Base-by-base conservation (phyloP, 2,888 invertebrate species). In the Erebia ligea region DNA sequence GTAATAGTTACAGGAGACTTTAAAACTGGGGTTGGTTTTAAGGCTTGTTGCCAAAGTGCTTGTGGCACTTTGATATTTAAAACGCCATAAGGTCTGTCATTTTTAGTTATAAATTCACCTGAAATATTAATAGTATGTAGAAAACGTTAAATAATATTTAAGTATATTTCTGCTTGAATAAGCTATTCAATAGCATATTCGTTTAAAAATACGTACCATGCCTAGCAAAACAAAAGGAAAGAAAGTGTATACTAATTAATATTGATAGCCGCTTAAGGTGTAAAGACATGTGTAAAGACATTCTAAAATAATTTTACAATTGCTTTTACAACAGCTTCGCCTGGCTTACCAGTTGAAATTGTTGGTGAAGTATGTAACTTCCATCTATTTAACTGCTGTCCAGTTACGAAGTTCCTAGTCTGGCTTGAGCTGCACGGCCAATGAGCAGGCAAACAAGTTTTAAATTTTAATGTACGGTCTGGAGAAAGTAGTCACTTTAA, bases 361-460 rank as follows among this genome's bases (percentile, higher is more conserved):
- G 90, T 86, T 83, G 79, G 80, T 84, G 81, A 80, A 81, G 77
- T 81, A 82, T 83, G 84, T 84, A 81, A 82, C 84, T 81, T 77
- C 79, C 82, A 85, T 84, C 87, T 91, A 91, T 93, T 90, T 92
- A 92, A 90, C 85, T 78, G 81, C 77, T 76, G 82, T 79, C 80
- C 81, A 81, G 84, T 82, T 83, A 84, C 84, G 83, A 82, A 84
- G 81, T 81, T 81, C 77, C 82, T 78, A 88, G 86, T 86, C 84
- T 86, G 85, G 86, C 85, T 88, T 89, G 83, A 85, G 81, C 80
- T 82, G 80, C 81, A 82, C 85, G 79, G 82, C 84, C 85, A 86
- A 79, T 84, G 86, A 83, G 76, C 80, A 80, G 72, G 83, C 85
- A 86, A 91, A 91, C 93, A 88, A 91, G 92, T 91, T 92, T 91